These are phyloP conservation scores for Scopus umbretta DNA, from an alignment of 2,113 vertebrate species.

Conservation along the genomic window DNA sequence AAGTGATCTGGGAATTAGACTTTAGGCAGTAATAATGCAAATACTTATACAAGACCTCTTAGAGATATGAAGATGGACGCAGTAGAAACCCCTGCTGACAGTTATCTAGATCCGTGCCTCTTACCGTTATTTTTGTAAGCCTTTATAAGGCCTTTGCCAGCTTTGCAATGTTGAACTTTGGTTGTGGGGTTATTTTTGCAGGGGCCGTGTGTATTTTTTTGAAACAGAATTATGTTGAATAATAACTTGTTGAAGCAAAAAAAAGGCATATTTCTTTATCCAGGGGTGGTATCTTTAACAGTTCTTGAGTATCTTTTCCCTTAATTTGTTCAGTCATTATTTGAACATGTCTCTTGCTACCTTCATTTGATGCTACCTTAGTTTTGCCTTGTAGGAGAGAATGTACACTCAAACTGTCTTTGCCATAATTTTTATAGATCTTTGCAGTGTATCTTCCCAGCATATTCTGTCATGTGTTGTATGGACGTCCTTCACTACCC, in stretches of 20 bases:
- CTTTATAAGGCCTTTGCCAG: constrained; percentile 9
- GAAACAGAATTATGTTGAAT: neutral
- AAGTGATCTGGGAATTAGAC: neutral
- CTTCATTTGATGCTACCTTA: neutral
- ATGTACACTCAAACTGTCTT: neutral
- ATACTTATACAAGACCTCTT: neutral
- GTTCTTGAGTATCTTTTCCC: neutral
- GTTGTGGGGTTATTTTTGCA: neutral
- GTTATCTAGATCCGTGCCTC: neutral
- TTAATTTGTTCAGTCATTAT: neutral
- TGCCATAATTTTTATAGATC: neutral
- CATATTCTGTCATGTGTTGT: neutral
- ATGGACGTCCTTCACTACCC: neutral
- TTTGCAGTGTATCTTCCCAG: neutral
- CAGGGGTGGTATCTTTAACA: neutral
- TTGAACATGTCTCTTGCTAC: neutral
- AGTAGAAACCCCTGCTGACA: neutral
- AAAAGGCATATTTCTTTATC: neutral
- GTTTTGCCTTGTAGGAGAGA: neutral
- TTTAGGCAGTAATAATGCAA: neutral
- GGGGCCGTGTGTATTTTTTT: neutral
- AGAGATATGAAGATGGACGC: neutral
- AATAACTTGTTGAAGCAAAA: neutral
- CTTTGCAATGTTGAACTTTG: neutral
- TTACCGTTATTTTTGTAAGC: neutral